These are phyloP conservation scores for Baryphthengus martii DNA, from an alignment of 2,113 vertebrate species.

Conservation along the genomic window DNA sequence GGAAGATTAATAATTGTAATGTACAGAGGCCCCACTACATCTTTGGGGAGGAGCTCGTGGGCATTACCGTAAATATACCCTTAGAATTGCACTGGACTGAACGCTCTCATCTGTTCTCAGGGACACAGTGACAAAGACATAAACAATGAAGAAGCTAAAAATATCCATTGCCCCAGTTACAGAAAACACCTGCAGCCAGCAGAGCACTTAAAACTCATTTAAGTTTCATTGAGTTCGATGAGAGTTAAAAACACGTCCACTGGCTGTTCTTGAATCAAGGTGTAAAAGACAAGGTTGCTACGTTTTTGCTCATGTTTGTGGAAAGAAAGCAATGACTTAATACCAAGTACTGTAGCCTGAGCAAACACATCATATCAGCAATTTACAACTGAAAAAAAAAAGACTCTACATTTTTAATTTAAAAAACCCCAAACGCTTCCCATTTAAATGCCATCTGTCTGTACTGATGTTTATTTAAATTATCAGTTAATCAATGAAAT, in stretches of 20 bases:
- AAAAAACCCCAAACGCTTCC: not conserved
- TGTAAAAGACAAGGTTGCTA: not conserved
- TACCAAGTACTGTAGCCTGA: not conserved
- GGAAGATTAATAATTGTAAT: conserved; percentile 79
- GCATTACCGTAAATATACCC: conserved; percentile 58
- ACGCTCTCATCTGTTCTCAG: conserved; percentile 11
- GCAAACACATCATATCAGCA: not conserved
- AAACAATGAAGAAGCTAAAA: conserved; percentile 27
- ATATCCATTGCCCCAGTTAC: conserved; percentile 14
- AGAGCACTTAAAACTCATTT: conserved; percentile 23
- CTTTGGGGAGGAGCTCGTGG: conserved; percentile 52
- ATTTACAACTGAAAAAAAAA: not conserved
- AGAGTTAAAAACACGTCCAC: not conserved
- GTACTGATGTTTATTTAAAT: not conserved
- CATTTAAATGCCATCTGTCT: not conserved
- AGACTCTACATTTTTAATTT: not conserved
- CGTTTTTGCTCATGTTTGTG: not conserved
- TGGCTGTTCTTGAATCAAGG: not conserved
- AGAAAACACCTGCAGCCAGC: conserved; percentile 24
- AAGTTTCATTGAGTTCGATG: not conserved
- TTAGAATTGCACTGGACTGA: conserved; percentile 29
- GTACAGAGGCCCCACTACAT: conserved; percentile 50
- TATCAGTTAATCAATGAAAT: conserved; percentile 1
- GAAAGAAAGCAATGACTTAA: not conserved
- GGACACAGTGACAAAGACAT: not conserved